A percentile compares a stretch with the other conserved stretches of the same genome.
Conservation (phyloP, 2,888 invertebrate species). For the Mactromeris polynyma region DNA sequence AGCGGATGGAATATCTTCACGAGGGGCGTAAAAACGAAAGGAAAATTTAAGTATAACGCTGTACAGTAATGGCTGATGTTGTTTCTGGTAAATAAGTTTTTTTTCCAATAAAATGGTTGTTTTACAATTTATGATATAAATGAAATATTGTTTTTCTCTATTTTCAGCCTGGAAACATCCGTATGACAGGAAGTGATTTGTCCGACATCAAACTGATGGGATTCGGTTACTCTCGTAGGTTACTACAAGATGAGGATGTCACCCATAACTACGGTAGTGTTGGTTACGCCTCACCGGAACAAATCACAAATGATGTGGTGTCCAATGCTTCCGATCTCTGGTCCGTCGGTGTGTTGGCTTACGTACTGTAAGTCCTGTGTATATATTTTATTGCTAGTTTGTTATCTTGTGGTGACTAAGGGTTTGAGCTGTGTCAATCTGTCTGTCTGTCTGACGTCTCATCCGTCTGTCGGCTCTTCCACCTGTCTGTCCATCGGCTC, state of each 20-base stretch:
- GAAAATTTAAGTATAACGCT: no score
- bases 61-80: no score
- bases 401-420: no score
- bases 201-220: slow-evolving; percentile 94
- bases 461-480: no score
- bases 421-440: no score
- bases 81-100: no score
- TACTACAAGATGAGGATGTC: slow-evolving; percentile 72
- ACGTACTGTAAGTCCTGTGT: slow-evolving; percentile 84
- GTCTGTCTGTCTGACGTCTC: no score
- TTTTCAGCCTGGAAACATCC: slow-evolving; percentile 97
- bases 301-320: slow-evolving; percentile 94
- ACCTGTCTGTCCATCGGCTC: no score
- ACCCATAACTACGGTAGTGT: slow-evolving; percentile 85
- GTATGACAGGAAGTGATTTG: slow-evolving; percentile 91
- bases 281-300: slow-evolving; percentile 92
- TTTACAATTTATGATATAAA: not conserved
- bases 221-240: slow-evolving; percentile 93
- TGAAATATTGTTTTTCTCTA: not conserved
- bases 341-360: slow-evolving; percentile 85
- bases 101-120: no score
- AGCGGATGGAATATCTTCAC: no score
- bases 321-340: slow-evolving; percentile 91
- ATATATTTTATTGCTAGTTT: not conserved
- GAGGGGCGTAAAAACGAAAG: no score